Conservation (phyloP, 2,888 invertebrate genomes). For the Drosophila vallismaia region DNA sequence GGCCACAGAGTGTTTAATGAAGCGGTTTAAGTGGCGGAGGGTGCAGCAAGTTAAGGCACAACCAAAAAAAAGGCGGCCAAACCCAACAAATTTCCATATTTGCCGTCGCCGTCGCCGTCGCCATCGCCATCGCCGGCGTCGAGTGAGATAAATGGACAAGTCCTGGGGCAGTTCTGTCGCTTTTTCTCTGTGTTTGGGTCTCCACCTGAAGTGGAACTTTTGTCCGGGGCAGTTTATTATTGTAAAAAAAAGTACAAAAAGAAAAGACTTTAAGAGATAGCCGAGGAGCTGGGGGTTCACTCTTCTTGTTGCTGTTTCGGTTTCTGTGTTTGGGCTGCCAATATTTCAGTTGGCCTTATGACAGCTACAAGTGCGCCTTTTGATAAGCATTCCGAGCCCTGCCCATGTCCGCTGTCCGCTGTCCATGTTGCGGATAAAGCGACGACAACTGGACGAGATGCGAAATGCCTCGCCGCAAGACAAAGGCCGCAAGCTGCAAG, state of each 20-base stretch:
- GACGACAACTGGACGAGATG: constrained; percentile 60
- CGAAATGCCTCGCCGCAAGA: constrained; percentile 47
- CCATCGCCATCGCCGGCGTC: constrained; percentile 50
- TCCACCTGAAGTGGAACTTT: constrained; percentile 47
- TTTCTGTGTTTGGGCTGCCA: constrained; percentile 46
- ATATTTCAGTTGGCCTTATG: constrained; percentile 77
- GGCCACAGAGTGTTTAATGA: constrained; percentile 72
- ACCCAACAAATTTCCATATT: constrained; percentile 67
- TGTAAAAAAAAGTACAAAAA: background rate
- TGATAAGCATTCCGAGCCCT: constrained; percentile 65
- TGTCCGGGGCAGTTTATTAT: constrained; percentile 52
- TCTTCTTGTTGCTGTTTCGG: constrained; percentile 13
- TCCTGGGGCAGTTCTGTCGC: constrained; percentile 50
- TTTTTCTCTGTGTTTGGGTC: constrained; percentile 5
- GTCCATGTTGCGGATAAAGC: constrained; percentile 63
- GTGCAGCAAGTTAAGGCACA: constrained; percentile 6
- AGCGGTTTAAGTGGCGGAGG: constrained; percentile 60
- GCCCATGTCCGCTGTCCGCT: constrained; percentile 22
- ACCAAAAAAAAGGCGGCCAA: constrained; percentile 20
- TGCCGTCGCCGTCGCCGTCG: constrained; percentile 50
- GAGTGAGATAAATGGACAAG: constrained; percentile 71
- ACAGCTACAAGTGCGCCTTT: constrained; percentile 69
- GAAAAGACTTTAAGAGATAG: constrained; percentile 14
- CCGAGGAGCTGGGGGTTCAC: constrained; percentile 17
- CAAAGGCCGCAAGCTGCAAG: constrained; percentile 43